Evolutionary conservation across 1,140 invertebrate species (phyloP).

Genomic region (Leucophenga varia): DNA sequence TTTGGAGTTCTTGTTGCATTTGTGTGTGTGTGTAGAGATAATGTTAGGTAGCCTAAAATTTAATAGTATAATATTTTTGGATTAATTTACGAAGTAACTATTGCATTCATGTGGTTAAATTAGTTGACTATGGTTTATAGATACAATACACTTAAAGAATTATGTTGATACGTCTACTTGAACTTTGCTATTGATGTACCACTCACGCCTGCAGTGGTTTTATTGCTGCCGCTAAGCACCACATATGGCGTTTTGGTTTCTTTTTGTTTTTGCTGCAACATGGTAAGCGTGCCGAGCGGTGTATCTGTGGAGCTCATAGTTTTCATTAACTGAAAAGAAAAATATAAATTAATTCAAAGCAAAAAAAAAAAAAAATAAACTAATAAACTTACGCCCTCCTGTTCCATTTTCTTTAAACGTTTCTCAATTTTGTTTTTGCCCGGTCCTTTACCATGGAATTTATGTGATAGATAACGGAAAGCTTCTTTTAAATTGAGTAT

Average conservation of each 20-base stretch:
- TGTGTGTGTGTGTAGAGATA: background rate
- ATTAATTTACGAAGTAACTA: conserved; percentile 41
- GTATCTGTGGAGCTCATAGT: conserved; percentile 99
- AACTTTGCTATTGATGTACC: conserved; percentile 51
- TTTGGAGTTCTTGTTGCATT: conserved; percentile 3
- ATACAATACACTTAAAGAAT: too few relatives aligned
- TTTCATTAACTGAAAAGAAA: conserved; percentile 79
- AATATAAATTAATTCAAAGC: conserved; percentile 78
- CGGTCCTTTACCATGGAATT: conserved; percentile 99
- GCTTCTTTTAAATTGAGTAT: conserved; percentile 94
- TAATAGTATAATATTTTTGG: too few relatives aligned
- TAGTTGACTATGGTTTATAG: conserved; percentile 1
- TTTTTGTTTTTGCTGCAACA: conserved; percentile 95
- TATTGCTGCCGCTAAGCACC: conserved; percentile 87
- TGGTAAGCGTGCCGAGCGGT: conserved; percentile 88
- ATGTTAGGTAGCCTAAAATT: too few relatives aligned
- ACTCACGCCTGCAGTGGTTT: conserved; percentile 29
- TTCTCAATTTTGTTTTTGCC: conserved; percentile 99
- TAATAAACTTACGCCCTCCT: conserved; percentile 75
- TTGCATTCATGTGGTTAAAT: conserved; percentile 43
- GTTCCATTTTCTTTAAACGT: conserved; percentile 90
- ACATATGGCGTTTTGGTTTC: conserved; percentile 94
- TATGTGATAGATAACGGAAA: conserved; percentile 92
- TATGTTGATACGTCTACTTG: conserved; percentile 34
- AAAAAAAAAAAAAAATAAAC: conserved; percentile 42